Percentiles rank a stretch among this genome's conserved stretches.
These are phyloP conservation scores for Rostratula benghalensis DNA, from an alignment of 2,113 vertebrate genomes.

Conservation along the genomic window DNA sequence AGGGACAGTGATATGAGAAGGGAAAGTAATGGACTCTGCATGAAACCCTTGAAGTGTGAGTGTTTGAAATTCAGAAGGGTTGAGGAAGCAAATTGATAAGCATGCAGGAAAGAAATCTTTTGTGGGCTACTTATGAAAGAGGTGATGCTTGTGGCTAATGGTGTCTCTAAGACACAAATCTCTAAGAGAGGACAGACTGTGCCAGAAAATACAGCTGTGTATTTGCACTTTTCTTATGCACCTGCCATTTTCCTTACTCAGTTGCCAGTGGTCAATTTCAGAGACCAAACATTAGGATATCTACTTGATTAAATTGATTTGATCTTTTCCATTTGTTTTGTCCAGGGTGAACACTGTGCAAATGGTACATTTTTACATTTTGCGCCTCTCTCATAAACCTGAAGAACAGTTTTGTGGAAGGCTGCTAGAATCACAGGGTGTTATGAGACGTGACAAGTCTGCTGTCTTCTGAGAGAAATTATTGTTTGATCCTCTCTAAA, in stretches of 20 bases:
- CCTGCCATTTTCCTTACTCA: background rate
- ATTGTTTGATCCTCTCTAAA: background rate
- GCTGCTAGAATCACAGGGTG: background rate
- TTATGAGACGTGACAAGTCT: background rate
- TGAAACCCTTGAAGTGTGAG: background rate
- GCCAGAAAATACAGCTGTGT: no score
- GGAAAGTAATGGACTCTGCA: background rate
- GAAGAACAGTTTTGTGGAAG: background rate
- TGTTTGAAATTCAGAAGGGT: background rate
- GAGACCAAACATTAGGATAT: background rate
- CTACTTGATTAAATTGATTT: background rate
- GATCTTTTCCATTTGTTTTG: background rate
- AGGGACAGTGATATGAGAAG: background rate
- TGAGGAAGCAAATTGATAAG: background rate
- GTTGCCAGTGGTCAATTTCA: background rate
- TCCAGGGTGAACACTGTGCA: background rate
- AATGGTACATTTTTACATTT: background rate
- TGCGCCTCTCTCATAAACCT: background rate
- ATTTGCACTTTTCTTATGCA: background rate
- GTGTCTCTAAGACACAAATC: background rate
- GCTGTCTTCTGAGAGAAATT: background rate
- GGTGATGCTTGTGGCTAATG: background rate
- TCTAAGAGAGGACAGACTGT: background rate
- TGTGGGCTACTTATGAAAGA: background rate
- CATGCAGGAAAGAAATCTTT: background rate